Evolutionary conservation across 2,888 invertebrate genomes (phyloP), one percentile per base, ranked within the genome.

Genomic region (Lepetodrilus schrolli): DNA sequence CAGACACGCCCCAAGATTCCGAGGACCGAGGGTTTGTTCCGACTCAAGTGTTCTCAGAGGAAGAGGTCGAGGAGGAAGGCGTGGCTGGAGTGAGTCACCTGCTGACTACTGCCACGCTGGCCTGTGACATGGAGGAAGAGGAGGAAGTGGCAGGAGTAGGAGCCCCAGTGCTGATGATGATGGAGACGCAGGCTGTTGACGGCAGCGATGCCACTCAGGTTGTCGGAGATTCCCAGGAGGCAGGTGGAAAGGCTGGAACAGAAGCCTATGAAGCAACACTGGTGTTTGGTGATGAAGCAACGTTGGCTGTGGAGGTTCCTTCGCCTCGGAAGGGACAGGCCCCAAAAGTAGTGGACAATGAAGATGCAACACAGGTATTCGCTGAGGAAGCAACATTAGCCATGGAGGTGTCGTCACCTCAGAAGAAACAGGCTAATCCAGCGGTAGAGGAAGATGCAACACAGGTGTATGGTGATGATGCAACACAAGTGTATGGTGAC

Each of bases 101-200:
- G 51, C 78, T 84, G 66, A 77, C 76, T n/a, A 79, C 79, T 17
- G 80, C 85, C 0, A 86, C 86, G 20, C 74, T 86, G 34, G 84
- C 83, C 13, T 79, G 81, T 77, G 84, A 82, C 48, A 77, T 73
- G 50, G 74, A 66, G 7, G 75, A 75, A 5, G 74, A 68, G 13
- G 38, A 71, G 51, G 0, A 36, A 23, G 21, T 47, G 26, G 23
- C 8, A 51, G 23, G 34, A 66, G 49, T n/a, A 26, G 66, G n/a
- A 23, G 43, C 51, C 51, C 4, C 17, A 34, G 20, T 20, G 49
- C 65, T 58, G 47, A 73, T 49, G 2, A 37, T 70, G 21, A 50
- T 36, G 0, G 68, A 17, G 26, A 49, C n/a, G 23, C 37, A 23
- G 66, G 10, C 36, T 48, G 72, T 49, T 17, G 58, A n/a, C 38